phyloP scores from a whole-genome alignment of 2,888 invertebrate genomes.

The Pollenia amentaria region DNA sequence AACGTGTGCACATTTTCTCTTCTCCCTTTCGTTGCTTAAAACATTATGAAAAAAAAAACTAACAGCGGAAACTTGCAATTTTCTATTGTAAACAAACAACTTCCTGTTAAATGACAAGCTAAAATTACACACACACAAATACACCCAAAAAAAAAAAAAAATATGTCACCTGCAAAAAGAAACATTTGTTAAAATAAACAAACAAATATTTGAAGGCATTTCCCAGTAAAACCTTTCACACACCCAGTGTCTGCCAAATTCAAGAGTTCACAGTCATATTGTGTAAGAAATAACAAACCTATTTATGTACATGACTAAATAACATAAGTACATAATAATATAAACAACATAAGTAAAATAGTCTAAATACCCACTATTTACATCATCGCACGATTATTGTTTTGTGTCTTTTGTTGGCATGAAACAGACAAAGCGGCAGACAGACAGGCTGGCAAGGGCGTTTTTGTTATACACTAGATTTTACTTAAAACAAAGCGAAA shows the following conservation, averaged over 20 bases:
- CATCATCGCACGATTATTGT: no score
- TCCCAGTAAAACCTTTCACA: constrained; percentile 13
- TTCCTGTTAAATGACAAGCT: constrained; percentile 44
- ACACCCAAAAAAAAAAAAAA: constrained; percentile 25
- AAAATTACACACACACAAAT: not conserved
- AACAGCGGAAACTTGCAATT: constrained; percentile 67
- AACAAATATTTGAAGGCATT: not conserved
- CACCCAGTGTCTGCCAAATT: not conserved
- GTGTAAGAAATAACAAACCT: no score
- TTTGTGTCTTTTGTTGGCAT: no score
- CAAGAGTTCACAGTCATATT: not conserved
- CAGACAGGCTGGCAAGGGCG: constrained; percentile 36
- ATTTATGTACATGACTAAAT: no score
- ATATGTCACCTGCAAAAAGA: constrained; percentile 21
- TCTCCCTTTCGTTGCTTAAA: constrained; percentile 1
- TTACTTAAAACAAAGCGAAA: not conserved
- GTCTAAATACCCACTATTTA: no score
- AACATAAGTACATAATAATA: no score
- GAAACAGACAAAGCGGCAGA: no score
- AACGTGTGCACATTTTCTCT: constrained; percentile 4
- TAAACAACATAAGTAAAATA: no score
- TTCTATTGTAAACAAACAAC: constrained; percentile 61
- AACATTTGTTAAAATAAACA: not conserved
- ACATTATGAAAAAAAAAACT: not conserved
- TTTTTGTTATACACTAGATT: constrained; percentile 7